Conservation (phyloP, 2,797 vertebrate species). For the Poliocrania exsul region DNA sequence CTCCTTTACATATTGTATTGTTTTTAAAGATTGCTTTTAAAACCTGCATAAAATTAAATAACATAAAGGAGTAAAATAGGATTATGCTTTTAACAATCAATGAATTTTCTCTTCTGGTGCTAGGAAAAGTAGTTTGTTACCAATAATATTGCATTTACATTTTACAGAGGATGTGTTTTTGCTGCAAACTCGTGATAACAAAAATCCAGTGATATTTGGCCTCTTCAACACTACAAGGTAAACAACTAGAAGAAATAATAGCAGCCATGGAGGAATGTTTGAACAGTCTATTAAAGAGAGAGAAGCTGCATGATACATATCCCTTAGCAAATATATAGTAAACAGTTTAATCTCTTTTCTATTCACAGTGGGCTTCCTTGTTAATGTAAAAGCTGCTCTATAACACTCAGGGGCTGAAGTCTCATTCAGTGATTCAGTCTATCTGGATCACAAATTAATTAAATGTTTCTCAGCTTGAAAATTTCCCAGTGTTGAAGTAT, state of each 20-base stretch:
- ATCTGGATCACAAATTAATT: neutral
- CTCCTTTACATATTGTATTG: neutral
- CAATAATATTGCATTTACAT: neutral
- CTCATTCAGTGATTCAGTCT: neutral
- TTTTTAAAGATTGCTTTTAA: neutral
- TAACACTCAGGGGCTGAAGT: neutral
- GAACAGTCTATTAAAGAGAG: neutral
- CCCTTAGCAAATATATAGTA: neutral
- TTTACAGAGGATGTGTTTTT: constrained; percentile 93
- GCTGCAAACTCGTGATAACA: constrained; percentile 88
- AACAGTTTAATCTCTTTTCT: neutral
- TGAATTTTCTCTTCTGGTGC: neutral
- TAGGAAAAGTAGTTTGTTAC: neutral
- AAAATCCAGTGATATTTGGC: constrained; percentile 95
- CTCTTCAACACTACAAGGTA: constrained; percentile 97
- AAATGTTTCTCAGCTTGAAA: neutral
- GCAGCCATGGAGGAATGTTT: neutral
- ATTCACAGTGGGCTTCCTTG: neutral
- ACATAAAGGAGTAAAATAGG: neutral
- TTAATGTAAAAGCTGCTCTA: neutral
- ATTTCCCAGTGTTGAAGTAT: neutral
- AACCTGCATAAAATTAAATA: neutral
- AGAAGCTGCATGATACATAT: neutral
- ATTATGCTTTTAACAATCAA: neutral
- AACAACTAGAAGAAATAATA: constrained; percentile 11